Base-by-base conservation (phyloP, 2,888 invertebrate species). In the Tachystola acroxantha region DNA sequence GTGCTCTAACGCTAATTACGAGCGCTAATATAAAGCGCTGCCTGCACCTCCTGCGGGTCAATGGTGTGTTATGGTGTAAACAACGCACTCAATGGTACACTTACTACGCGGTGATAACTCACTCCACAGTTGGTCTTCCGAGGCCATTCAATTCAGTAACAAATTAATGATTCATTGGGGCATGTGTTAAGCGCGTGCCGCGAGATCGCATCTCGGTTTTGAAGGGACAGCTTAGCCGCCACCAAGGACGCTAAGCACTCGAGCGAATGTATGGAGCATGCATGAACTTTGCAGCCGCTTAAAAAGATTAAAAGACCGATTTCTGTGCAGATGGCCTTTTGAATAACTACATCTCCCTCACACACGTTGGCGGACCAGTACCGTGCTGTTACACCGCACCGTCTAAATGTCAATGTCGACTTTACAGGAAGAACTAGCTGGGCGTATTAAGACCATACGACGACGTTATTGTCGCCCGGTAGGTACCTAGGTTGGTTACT, bases 371-470 rank as follows among this genome's bases (percentile, higher is more conserved):
- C 60, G 59, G 57, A 48, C 45, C 44, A 47, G 56, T 54, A 48
- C n/a, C 42, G 40, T 34, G 43, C 42, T 43, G 48, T 52, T 39
- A 50, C 49, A 50, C 53, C 12, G n/a, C 49, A 43, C n/a, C 42
- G 45, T 39, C 51, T 67, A 81, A 84, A 82, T 80, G 82, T 82
- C 84, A 82, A 81, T 81, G 82, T 65, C 81, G 57, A 16, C 52
- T 51, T 60, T 58, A 58, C 78, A 80, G 79, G 80, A 81, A 80
- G 79, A 70, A 53, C 51, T 57, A 47, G 53, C 58, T 64, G 24
- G 65, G 70, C 64, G 64, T 59, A 47, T 51, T 43, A 50, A 50
- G 56, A 56, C n/a, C n/a, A n/a, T n/a, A n/a, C n/a, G n/a, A n/a
- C n/a, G n/a, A n/a, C n/a, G n/a, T n/a, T n/a, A n/a, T n/a, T 53